Evolutionary conservation across 2,797 vertebrate species (phyloP), one percentile per base, ranked within the genome.

Genomic region (Poeciliopsis gracilis): DNA sequence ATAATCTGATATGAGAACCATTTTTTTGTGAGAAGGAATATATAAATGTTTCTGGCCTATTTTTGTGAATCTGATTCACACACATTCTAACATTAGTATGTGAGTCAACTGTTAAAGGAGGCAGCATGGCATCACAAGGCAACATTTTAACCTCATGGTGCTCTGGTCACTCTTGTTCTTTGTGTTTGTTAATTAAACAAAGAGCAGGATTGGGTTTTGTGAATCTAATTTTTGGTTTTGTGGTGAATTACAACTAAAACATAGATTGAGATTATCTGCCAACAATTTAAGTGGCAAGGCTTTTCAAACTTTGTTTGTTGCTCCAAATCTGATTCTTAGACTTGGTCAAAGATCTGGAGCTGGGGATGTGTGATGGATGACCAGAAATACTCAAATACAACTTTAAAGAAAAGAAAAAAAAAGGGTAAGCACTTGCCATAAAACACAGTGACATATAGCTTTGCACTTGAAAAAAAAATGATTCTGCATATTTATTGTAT

Each of bases 61-160:
- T 59, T 81, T 76, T 71, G 16, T 15, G n/a, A 7, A 74, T 72
- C 59, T 73, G 59, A 73, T 49, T 80, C 75, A 46, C 47, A 69
- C 70, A 47, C 63, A 2, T 23, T 69, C 38, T 55, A 41, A 75
- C 41, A 7, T 82, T 61, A 63, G 43, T 55, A 25, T 49, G 25
- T 73, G 53, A 82, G 33, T 86, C 75, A 87, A 81, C 70, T 66
- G 72, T 90, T 59, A 79, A 70, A 77, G 13, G 10, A 46, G 76
- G 46, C 45, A 79, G 73, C 57, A 63, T 46, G 23, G 47, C 45
- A 46, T 76, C 38, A n/a, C 59, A 47, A 61, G 23, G 77, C 70
- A 79, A 73, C 77, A 82, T 76, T 67, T 41, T 7, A 7, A 45
- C 41, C 41, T 43, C 20, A 25, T 43, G 23, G 4, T 69, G 25